phyloP scores from a whole-genome alignment of 2,888 invertebrate species.

The Ectemnius continuus region DNA sequence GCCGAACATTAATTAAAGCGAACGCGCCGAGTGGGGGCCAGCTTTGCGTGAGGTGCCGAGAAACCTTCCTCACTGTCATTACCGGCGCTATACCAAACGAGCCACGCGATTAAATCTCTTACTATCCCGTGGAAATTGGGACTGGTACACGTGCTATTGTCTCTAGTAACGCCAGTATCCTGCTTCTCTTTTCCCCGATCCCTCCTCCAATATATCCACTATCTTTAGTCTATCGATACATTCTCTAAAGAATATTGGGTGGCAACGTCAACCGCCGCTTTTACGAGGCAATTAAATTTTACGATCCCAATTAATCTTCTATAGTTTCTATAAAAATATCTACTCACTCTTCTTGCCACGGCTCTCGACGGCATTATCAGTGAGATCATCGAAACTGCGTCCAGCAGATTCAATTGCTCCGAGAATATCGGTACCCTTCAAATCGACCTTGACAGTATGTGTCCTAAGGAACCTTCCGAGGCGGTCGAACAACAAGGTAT shows the following conservation, averaged over 20 bases:
- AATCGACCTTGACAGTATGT: constrained; percentile 90
- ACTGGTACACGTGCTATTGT: not conserved
- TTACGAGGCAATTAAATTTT: constrained; percentile 3
- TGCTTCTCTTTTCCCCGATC: too few relatives aligned
- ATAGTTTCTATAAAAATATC: not conserved
- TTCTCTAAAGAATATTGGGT: too few relatives aligned
- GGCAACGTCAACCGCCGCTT: too few relatives aligned
- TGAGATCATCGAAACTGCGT: constrained; percentile 85
- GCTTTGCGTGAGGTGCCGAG: not conserved
- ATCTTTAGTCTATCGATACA: too few relatives aligned
- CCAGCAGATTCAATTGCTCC: constrained; percentile 89
- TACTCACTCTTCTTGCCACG: constrained; percentile 88
- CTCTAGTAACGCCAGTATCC: too few relatives aligned
- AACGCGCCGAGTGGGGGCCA: not conserved
- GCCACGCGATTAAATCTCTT: not conserved
- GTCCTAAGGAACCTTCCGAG: constrained; percentile 88
- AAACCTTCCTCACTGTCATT: not conserved
- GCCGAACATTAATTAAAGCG: constrained; percentile 6
- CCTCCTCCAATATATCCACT: too few relatives aligned
- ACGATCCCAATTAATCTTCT: not conserved
- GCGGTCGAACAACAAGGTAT: constrained; percentile 83
- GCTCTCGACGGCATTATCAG: constrained; percentile 82
- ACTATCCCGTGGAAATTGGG: not conserved
- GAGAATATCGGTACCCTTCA: constrained; percentile 91
- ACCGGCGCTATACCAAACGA: not conserved